Percentiles rank a stretch among this genome's conserved stretches.
These are phyloP conservation scores for Diplodus puntazzo DNA, from an alignment of 2,797 vertebrate species.

Conservation along the genomic window DNA sequence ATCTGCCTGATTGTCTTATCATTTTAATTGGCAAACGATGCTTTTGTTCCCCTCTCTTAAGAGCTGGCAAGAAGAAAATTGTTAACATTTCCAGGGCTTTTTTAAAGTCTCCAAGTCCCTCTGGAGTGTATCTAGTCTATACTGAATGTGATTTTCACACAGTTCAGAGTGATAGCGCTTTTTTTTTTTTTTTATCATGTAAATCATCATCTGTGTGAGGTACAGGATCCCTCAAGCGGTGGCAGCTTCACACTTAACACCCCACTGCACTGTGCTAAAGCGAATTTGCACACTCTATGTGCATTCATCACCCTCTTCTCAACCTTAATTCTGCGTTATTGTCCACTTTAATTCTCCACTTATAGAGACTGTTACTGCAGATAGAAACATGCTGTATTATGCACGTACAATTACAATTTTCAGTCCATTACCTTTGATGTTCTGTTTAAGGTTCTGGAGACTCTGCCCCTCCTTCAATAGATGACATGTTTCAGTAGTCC, in stretches of 20 bases:
- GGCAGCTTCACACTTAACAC: conserved; percentile 37
- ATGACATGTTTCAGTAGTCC: not conserved
- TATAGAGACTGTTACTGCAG: not conserved
- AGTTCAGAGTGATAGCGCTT: conserved; percentile 10
- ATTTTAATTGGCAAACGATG: not conserved
- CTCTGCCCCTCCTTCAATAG: not conserved
- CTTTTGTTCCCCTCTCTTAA: not conserved
- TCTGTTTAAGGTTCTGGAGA: conserved; percentile 23
- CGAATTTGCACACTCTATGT: conserved; percentile 18
- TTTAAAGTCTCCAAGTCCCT: conserved; percentile 19
- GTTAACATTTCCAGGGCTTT: conserved; percentile 4
- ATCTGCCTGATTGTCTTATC: not conserved
- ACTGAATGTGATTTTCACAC: conserved; percentile 37
- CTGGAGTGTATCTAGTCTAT: conserved; percentile 8
- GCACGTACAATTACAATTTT: not conserved
- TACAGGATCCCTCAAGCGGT: conserved; percentile 30
- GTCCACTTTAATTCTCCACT: not conserved
- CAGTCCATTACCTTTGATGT: conserved; percentile 11
- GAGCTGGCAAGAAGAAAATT: not conserved
- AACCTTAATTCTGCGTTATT: conserved; percentile 31
- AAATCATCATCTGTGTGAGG: conserved; percentile 27
- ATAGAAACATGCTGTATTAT: not conserved
- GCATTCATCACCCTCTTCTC: conserved; percentile 25
- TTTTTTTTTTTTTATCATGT: conserved; percentile 1
- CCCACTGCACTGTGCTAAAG: conserved; percentile 25